Evolutionary conservation across 2,113 vertebrate genomes (phyloP).

Genomic region (Catagonus wagneri): DNA sequence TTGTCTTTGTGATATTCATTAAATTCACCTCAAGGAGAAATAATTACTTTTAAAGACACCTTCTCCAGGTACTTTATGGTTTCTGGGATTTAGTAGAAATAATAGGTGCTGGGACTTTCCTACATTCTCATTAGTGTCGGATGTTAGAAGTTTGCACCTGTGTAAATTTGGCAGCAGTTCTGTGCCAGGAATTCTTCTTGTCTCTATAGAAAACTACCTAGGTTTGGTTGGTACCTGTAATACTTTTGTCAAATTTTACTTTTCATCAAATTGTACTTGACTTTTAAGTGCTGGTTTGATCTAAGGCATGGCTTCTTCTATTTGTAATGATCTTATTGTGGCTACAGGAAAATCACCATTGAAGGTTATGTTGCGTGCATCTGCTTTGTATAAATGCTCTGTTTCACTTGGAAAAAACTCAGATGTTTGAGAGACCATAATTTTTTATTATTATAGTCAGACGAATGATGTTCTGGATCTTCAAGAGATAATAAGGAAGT

Average conservation of each 20-base stretch:
- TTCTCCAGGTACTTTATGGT: neutral
- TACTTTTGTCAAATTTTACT: neutral
- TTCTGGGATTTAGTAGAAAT: neutral
- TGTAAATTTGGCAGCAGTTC: neutral
- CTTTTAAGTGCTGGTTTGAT: conserved; percentile 3
- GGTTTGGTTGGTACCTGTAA: neutral
- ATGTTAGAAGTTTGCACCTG: neutral
- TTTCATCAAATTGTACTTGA: conserved; percentile 24
- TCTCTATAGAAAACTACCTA: neutral
- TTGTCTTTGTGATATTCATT: neutral
- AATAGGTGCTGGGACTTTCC: neutral
- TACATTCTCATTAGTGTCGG: neutral
- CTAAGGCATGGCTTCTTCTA: neutral
- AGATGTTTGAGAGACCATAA: neutral
- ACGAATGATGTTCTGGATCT: conserved; percentile 51
- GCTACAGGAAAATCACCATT: neutral
- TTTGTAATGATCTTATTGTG: neutral
- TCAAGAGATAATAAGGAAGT: conserved; percentile 62
- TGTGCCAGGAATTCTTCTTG: neutral
- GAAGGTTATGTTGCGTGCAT: neutral
- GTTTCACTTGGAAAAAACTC: conserved; percentile 62
- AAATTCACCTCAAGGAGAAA: neutral
- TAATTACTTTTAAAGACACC: neutral
- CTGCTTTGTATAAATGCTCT: conserved; percentile 64
- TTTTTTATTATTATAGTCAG: conserved; percentile 51